These are phyloP conservation scores for Hyposoter dolosus DNA, from an alignment of 2,888 invertebrate genomes.

Conservation along the genomic window DNA sequence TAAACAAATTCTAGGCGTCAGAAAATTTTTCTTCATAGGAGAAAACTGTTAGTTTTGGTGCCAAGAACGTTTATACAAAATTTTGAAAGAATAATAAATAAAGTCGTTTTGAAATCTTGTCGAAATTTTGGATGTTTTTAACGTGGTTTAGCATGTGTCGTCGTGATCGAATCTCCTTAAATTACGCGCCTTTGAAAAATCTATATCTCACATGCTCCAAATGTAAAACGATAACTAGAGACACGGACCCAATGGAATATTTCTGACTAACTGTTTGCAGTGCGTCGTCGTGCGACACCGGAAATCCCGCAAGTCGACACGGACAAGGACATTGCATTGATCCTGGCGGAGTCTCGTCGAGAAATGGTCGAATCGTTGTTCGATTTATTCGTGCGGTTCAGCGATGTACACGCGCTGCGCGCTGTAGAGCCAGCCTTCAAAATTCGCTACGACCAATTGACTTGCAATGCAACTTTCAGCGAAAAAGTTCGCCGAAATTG, in stretches of 20 bases:
- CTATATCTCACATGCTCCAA: background rate
- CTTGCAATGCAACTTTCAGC: slow-evolving; percentile 80
- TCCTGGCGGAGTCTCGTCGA: slow-evolving; percentile 84
- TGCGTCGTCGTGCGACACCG: slow-evolving; percentile 87
- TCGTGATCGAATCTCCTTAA: background rate
- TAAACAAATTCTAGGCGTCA: too few species aligned
- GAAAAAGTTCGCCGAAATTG: slow-evolving; percentile 77
- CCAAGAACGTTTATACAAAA: too few species aligned
- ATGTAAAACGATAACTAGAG: background rate
- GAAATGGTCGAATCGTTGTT: slow-evolving; percentile 86
- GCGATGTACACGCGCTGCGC: slow-evolving; percentile 90
- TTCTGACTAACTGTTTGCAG: slow-evolving; percentile 83
- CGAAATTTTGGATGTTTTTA: too few species aligned
- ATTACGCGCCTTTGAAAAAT: background rate
- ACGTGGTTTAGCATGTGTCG: too few species aligned
- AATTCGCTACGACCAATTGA: slow-evolving; percentile 85
- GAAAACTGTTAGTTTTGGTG: too few species aligned
- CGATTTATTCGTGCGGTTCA: slow-evolving; percentile 89
- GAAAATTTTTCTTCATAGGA: too few species aligned
- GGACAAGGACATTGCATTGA: slow-evolving; percentile 88
- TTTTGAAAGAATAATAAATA: too few species aligned
- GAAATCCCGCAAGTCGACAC: slow-evolving; percentile 87
- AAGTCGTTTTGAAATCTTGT: too few species aligned
- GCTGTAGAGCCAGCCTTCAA: slow-evolving; percentile 93
- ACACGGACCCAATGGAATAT: background rate